Evolutionary conservation across 2,113 vertebrate genomes (phyloP).

Genomic region (Leucopsar rothschildi): DNA sequence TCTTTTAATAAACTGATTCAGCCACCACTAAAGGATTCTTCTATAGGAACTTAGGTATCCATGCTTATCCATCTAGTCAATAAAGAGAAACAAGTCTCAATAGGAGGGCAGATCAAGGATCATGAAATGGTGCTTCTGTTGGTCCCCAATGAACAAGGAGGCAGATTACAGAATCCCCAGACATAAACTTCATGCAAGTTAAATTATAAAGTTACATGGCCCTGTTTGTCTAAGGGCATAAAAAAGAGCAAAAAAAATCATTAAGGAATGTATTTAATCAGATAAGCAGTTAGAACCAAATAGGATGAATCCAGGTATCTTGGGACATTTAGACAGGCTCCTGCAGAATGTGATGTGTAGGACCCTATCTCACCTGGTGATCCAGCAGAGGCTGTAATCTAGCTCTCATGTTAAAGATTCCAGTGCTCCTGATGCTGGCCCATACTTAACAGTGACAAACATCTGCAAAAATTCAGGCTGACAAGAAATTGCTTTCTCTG

Average conservation of each 20-base stretch:
- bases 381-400: background rate
- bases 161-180: background rate
- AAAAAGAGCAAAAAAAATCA: background rate
- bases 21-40: background rate
- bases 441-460: background rate
- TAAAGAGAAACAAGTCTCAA: background rate
- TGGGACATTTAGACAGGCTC: background rate
- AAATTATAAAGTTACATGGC: background rate
- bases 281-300: background rate
- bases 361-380: background rate
- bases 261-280: background rate
- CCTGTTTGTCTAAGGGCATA: background rate
- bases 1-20: background rate
- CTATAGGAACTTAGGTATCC: background rate
- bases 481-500: background rate
- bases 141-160: background rate
- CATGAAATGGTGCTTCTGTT: accelerated
- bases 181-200: background rate
- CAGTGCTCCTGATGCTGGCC: background rate
- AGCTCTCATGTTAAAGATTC: background rate
- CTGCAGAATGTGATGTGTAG: background rate
- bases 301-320: background rate
- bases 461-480: background rate
- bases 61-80: background rate
- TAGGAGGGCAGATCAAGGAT: background rate